Percentiles rank a stretch among this genome's conserved stretches.
phyloP scores from a whole-genome alignment of 2,113 vertebrate genomes.

The Macquaria australasica region DNA sequence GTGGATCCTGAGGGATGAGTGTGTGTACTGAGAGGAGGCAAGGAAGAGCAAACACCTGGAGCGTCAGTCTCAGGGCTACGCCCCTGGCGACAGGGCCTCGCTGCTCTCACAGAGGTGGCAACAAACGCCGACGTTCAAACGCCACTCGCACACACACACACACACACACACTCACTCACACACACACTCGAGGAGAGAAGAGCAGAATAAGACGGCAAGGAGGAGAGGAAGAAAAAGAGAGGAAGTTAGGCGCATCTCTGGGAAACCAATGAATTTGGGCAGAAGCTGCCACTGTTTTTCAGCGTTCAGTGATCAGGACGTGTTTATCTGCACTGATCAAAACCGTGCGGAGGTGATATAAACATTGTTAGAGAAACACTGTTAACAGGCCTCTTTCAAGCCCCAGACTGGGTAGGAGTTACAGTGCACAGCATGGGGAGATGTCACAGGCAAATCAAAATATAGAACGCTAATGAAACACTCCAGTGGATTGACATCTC shows the following conservation, averaged over 20 bases:
- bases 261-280: conserved; percentile 55
- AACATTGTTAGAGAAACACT: conserved; percentile 79
- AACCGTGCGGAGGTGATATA: conserved; percentile 78
- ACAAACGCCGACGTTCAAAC: conserved; percentile 79
- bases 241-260: conserved; percentile 53
- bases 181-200: conserved; percentile 44
- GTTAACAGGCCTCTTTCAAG: conserved; percentile 76
- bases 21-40: conserved; percentile 76
- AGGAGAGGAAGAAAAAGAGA: conserved; percentile 44
- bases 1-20: conserved; percentile 79
- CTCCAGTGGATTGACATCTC: conserved; percentile 76
- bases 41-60: conserved; percentile 85
- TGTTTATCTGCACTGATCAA: conserved; percentile 81
- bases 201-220: conserved; percentile 25
- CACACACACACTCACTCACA: conserved; percentile 6
- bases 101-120: conserved; percentile 77
- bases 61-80: conserved; percentile 83
- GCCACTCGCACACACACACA: conserved; percentile 30
- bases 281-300: conserved; percentile 65
- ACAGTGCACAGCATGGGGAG: conserved; percentile 71
- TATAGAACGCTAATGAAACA: conserved; percentile 77
- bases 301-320: conserved; percentile 71
- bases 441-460: conserved; percentile 80
- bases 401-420: conserved; percentile 68
- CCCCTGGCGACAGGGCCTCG: conserved; percentile 83